Conservation (phyloP, 2,888 invertebrate genomes). For the Griposia aprilina region DNA sequence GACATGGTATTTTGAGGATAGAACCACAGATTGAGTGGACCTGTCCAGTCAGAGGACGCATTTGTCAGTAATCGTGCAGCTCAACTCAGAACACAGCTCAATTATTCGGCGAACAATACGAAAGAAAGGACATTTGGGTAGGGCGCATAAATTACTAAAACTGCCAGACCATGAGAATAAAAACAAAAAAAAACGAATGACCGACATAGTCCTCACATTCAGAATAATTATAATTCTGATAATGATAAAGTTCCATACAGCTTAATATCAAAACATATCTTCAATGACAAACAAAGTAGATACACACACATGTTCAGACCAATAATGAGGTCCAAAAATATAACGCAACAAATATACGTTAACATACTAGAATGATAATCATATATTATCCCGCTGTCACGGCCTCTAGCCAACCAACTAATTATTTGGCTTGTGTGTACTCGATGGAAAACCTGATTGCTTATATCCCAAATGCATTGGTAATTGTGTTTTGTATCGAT, state of each 20-base stretch:
- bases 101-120: no score
- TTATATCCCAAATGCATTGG: conserved; percentile 51
- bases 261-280: not conserved
- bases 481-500: conserved; percentile 30
- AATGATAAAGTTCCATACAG: not conserved
- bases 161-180: no score
- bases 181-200: no score
- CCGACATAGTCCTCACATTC: no score
- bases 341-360: conserved; percentile 10
- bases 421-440: conserved; percentile 41
- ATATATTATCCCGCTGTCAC: conserved; percentile 36
- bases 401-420: conserved; percentile 16
- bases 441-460: conserved; percentile 35
- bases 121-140: no score
- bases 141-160: no score
- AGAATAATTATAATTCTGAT: no score
- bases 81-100: no score
- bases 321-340: not conserved
- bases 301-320: not conserved
- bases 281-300: not conserved
- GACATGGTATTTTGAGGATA: no score
- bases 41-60: no score
- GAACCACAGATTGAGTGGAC: no score
- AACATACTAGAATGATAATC: conserved; percentile 3
- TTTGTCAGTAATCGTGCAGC: no score